Conservation (phyloP, 2,888 invertebrate species). For the Stenichneumon culpator region DNA sequence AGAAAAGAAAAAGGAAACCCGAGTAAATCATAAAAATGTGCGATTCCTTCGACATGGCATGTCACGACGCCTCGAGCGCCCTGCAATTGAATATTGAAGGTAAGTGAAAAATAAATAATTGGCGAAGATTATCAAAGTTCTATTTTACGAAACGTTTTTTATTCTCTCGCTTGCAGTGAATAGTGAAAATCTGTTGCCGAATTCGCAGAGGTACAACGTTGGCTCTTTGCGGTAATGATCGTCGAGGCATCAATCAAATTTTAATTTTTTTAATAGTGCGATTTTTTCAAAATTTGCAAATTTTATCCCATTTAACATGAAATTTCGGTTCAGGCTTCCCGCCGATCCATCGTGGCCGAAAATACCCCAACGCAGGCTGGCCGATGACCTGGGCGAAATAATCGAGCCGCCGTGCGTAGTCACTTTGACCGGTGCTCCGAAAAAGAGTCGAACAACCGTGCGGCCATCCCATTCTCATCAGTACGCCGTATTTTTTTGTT, state of each 20-base stretch:
- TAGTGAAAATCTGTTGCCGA: slow-evolving; percentile 77
- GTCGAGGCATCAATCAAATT: background rate
- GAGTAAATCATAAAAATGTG: slow-evolving; percentile 69
- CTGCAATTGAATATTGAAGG: slow-evolving; percentile 79
- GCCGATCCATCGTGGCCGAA: slow-evolving; percentile 83
- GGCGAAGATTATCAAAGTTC: background rate
- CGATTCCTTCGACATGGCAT: slow-evolving; percentile 79
- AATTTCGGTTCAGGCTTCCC: slow-evolving; percentile 76
- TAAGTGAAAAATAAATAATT: slow-evolving; percentile 54
- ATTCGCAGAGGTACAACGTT: slow-evolving; percentile 73
- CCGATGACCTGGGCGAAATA: slow-evolving; percentile 59
- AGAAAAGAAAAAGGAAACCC: slow-evolving; percentile 51
- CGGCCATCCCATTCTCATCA: slow-evolving; percentile 73
- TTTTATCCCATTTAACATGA: background rate
- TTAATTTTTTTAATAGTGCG: background rate
- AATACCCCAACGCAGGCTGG: slow-evolving; percentile 78
- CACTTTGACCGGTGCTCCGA: slow-evolving; percentile 75
- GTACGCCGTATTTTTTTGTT: slow-evolving; percentile 68
- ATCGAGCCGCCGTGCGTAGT: slow-evolving; percentile 79
- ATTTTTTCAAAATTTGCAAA: background rate
- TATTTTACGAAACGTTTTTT: slow-evolving; percentile 4
- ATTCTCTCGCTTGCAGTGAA: slow-evolving; percentile 74
- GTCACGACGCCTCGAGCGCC: slow-evolving; percentile 74
- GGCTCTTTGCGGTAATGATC: slow-evolving; percentile 78
- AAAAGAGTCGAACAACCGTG: slow-evolving; percentile 76